A percentile compares a stretch with the other conserved stretches of the same genome.
phyloP scores from a whole-genome alignment of 2,113 vertebrate genomes.

The Gallinago media region DNA sequence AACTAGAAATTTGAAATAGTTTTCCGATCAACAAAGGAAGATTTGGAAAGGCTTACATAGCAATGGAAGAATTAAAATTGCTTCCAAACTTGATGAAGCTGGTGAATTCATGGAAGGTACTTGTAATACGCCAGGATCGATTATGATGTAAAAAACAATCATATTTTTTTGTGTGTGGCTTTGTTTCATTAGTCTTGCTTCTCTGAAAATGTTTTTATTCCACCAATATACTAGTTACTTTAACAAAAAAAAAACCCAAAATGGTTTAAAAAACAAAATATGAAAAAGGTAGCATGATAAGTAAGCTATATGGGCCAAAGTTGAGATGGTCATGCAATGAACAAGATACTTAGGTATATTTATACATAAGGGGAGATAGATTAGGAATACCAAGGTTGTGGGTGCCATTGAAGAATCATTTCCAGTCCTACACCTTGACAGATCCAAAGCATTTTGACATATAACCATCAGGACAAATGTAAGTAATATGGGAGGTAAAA shows the following conservation, averaged over 20 bases:
- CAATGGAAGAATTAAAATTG: not conserved
- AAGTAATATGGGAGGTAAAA: not conserved
- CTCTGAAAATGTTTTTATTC: not conserved
- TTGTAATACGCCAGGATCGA: not conserved
- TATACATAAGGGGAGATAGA: not conserved
- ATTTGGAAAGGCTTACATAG: conserved; percentile 9
- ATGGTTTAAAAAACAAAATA: not conserved
- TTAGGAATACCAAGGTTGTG: not conserved
- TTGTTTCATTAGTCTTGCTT: not conserved
- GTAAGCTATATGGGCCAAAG: not conserved
- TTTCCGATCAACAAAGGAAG: not conserved
- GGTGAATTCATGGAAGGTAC: not conserved
- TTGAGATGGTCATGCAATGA: not conserved
- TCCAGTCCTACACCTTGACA: not conserved
- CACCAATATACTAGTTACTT: not conserved
- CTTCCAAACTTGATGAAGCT: not conserved
- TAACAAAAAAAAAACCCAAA: not conserved
- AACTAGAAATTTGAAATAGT: not conserved
- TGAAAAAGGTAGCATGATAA: not conserved
- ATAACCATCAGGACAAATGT: not conserved
- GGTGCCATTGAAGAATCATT: not conserved
- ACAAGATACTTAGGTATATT: not conserved
- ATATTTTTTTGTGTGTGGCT: not conserved
- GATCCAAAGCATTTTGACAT: not conserved
- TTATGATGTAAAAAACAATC: not conserved